Percentiles rank a stretch among this genome's conserved stretches.
These are phyloP conservation scores for Epizoanthus ramosus DNA, from an alignment of 92 coral and sea anemone genomes.

Conservation along the genomic window DNA sequence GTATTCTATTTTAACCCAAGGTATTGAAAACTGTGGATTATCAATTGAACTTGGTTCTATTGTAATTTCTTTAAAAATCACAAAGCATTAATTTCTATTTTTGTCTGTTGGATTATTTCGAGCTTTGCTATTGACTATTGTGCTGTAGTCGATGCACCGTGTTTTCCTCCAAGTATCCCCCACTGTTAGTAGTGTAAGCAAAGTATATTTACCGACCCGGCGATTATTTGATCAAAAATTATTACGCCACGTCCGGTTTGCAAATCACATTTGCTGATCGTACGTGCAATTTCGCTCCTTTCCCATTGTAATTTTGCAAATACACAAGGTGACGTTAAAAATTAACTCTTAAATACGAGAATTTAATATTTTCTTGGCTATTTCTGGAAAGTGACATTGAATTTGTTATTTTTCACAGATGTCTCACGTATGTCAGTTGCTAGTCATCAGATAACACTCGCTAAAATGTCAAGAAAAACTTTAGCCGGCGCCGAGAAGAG, in stretches of 20 bases:
- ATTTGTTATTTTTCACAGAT: slow-evolving; percentile 31
- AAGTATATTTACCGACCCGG: slow-evolving; percentile 3
- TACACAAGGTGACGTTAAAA: background rate
- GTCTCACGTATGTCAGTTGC: slow-evolving; percentile 24
- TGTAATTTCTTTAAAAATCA: background rate
- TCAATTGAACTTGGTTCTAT: background rate
- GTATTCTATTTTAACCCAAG: background rate
- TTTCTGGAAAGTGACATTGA: slow-evolving; percentile 37
- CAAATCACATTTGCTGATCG: slow-evolving; percentile 7
- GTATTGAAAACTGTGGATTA: background rate
- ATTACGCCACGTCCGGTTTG: slow-evolving; percentile 25
- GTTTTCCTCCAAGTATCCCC: slow-evolving; percentile 15
- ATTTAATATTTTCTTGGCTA: slow-evolving; percentile 2
- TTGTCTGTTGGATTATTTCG: background rate
- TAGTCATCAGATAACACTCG: slow-evolving; percentile 32
- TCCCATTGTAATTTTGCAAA: slow-evolving; percentile 15
- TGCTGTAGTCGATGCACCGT: background rate
- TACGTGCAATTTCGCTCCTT: slow-evolving; percentile 20
- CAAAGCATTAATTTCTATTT: background rate
- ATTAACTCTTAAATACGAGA: background rate
- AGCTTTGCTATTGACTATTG: background rate
- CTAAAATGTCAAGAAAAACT: slow-evolving; percentile 85
- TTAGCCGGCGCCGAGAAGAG: slow-evolving; percentile 62
- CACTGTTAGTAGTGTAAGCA: background rate
- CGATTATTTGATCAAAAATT: background rate